A percentile compares a stretch with the other conserved stretches of the same genome.
Conservation (phyloP, 2,113 vertebrate species). For the Trichomycterus rosablanca region DNA sequence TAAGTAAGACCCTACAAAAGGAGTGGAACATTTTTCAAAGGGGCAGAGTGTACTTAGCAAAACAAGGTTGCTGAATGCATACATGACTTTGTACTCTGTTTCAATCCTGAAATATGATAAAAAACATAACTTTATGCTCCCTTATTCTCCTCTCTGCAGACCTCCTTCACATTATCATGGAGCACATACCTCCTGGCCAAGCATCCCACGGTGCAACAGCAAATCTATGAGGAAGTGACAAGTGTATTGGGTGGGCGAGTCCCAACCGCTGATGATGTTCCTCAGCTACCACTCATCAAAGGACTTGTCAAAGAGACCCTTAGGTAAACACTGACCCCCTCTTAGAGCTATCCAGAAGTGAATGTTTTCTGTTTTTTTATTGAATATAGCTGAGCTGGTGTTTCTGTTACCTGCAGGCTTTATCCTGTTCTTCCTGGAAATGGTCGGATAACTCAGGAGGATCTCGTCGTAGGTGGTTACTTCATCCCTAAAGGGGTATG, state of each 20-base stretch:
- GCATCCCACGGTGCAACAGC: slow-evolving; percentile 74
- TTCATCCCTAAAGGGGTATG: slow-evolving; percentile 91
- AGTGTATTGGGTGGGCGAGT: slow-evolving; percentile 64
- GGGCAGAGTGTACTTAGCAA: too few species aligned
- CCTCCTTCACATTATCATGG: slow-evolving; percentile 84
- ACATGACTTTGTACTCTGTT: too few species aligned
- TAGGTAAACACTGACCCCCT: slow-evolving; percentile 59
- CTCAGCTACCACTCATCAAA: slow-evolving; percentile 75
- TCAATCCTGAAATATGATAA: too few species aligned
- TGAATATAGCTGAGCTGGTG: not conserved
- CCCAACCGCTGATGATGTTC: slow-evolving; percentile 72
- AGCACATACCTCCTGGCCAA: slow-evolving; percentile 78
- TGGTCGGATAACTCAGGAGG: slow-evolving; percentile 83
- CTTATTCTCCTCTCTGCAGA: slow-evolving; percentile 62
- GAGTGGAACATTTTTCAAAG: too few species aligned
- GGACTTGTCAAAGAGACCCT: slow-evolving; percentile 89
- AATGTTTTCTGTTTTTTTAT: not conserved
- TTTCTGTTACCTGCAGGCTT: slow-evolving; percentile 68
- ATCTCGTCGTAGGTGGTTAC: slow-evolving; percentile 83
- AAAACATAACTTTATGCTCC: not conserved
- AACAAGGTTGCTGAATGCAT: too few species aligned
- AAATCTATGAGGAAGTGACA: slow-evolving; percentile 72
- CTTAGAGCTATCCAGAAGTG: not conserved
- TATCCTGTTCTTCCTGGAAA: slow-evolving; percentile 91
- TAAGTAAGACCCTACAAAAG: too few species aligned